Conservation (phyloP, 1,140 invertebrate genomes). For the Nephila pilipes region DNA sequence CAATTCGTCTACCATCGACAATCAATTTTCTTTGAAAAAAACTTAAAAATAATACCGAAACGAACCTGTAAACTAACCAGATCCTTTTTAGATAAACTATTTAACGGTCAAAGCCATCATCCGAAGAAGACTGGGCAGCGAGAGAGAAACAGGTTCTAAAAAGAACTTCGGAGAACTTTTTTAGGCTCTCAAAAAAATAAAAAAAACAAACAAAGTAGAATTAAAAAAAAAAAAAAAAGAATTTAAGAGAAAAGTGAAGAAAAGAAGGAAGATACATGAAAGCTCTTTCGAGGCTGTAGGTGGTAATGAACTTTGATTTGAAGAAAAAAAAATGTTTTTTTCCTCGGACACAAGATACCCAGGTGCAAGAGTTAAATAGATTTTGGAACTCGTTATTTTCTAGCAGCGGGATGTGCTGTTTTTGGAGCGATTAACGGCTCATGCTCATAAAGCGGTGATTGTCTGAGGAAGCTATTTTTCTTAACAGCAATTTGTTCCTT, state of each 20-base stretch:
- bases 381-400: neutral
- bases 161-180: neutral
- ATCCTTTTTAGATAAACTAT: neutral
- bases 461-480: neutral
- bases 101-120: constrained; percentile 21
- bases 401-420: neutral
- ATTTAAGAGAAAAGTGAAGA: neutral
- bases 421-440: neutral
- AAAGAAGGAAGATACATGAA: neutral
- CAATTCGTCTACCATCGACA: neutral
- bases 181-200: neutral
- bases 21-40: neutral
- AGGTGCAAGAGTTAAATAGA: neutral
- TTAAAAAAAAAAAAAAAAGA: neutral
- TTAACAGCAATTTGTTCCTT: neutral
- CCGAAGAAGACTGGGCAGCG: neutral
- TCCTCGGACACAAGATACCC: neutral
- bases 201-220: too few relatives aligned
- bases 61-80: neutral
- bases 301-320: constrained; percentile 21
- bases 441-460: neutral
- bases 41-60: neutral
- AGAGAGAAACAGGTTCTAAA: neutral
- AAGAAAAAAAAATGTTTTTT: neutral
- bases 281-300: neutral